Evolutionary conservation across 2,113 vertebrate species (phyloP), one percentile per base, ranked within the genome.

Genomic region (Anguilla japonica): DNA sequence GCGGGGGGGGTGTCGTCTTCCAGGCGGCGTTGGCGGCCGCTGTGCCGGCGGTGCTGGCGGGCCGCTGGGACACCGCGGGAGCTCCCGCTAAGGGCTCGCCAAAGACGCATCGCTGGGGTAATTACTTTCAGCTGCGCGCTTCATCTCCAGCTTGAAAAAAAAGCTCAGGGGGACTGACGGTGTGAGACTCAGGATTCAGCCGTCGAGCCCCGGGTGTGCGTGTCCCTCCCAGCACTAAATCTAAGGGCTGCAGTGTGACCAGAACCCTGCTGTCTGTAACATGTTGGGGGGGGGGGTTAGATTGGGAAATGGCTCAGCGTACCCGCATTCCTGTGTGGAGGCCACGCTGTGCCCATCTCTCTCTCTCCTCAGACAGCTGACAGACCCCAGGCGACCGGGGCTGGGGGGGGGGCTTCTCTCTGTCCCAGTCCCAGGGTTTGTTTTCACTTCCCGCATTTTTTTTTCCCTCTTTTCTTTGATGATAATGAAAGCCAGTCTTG

Each of bases 91-190:
- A 83, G 81, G 83, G 84, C 83, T 92, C 91, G 92, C 91, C 93
- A 88, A 93, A 93, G 93, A 94, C 93, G 92, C 89, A 75, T 75
- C 87, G 88, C 88, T 87, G 81, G 29, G 57, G 87, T 91, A 91
- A 95, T 94, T 91, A 84, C 87, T 91, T 91, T 88, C 93, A 95
- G 93, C 91, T 95, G 95, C 88, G 85, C n/a, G 71, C 57, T 71
- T 81, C 43, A 5, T 90, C 84, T 85, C 34, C 41, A 83, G 46
- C n/a, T 85, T 84, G 29, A 80, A 79, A 60, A 18, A 78, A 41
- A 43, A 71, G n/a, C n/a, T 29, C 26, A 75, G 34, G n/a, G 67
- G 26, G 26, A 34, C 26, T 75, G 26, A 75, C 26, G 34, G 26
- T 75, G 71, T n/a, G 63, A 20, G 26, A 71, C 63, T n/a, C 63